Conservation (phyloP, 1,140 invertebrate genomes). For the Oryctes rhinoceros region DNA sequence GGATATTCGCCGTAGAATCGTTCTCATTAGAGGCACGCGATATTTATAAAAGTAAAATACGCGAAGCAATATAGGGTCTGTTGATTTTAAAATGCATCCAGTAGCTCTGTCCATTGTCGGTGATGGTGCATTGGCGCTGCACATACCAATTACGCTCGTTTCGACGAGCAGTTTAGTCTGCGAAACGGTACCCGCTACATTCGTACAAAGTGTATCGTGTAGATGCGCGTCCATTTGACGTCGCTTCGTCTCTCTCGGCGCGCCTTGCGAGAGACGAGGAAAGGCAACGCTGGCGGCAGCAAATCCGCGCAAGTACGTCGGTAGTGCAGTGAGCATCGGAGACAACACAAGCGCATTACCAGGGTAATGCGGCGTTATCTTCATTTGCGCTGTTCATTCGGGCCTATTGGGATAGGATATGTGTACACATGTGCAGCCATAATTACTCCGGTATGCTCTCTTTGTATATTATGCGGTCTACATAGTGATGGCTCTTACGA, state of each 20-base stretch:
- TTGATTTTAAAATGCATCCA: slow-evolving; percentile 47
- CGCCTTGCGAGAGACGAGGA: neutral
- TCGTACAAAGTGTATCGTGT: neutral
- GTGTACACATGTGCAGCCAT: slow-evolving; percentile 41
- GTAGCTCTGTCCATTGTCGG: slow-evolving; percentile 47
- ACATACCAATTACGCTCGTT: slow-evolving; percentile 49
- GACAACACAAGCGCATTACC: slow-evolving; percentile 50
- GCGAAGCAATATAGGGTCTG: slow-evolving; percentile 41
- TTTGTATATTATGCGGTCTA: slow-evolving; percentile 49
- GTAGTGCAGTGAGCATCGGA: slow-evolving; percentile 44
- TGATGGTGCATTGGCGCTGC: slow-evolving; percentile 47
- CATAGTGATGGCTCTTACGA: slow-evolving; percentile 49
- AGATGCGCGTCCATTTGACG: neutral
- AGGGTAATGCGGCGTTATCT: slow-evolving; percentile 55
- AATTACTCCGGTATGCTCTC: slow-evolving; percentile 32
- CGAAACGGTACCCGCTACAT: slow-evolving; percentile 46
- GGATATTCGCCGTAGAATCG: slow-evolving; percentile 21
- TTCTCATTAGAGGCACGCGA: slow-evolving; percentile 14
- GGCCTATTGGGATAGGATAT: slow-evolving; percentile 47
- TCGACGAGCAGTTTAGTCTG: slow-evolving; percentile 46
- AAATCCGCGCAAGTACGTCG: neutral
- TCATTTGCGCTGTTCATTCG: slow-evolving; percentile 52
- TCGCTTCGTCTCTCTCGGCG: neutral
- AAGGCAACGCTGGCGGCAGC: neutral
- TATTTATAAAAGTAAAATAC: slow-evolving; percentile 39